Base-by-base conservation (phyloP, 2,888 invertebrate genomes). In the Listrodromus nycthemerus region DNA sequence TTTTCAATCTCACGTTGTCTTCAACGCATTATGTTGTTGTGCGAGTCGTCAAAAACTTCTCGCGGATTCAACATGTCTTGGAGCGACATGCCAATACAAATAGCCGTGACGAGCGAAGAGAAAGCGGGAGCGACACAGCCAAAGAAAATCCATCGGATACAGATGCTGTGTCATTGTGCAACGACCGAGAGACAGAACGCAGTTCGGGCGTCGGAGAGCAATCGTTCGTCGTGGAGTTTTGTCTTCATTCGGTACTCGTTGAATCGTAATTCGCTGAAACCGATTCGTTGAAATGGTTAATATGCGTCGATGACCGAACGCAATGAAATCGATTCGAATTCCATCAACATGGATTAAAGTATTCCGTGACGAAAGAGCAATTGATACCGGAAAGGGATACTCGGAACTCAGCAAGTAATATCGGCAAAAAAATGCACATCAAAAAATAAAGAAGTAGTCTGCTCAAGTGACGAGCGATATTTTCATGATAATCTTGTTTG, bases 151-250 rank as follows among this genome's bases (percentile, higher is more conserved):
- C 50, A 74, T 65, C 74, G 74, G 33, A 74, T 74, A 50, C 50
- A 74, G 74, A 74, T 74, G 74, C 74, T 50, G 74, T 30, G 74
- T 74, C 74, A 63, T 74, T 74, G 74, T 65, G 74, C 74, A 74
- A 74, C 48, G 30, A 48, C 33, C 21, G 13, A 74, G 61, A 45
- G n/a, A 61, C 55, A 61, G 55, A 21, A 19, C 71, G 8, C 16
- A 7, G 27, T 24, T 27, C 24, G 45, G n/a, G 24, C 37, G 33
- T 33, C 33, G 30, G 61, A 33, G 19, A 33, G 30, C 63, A 27
- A 13, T 24, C 13, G 27, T 58, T 27, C 27, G 10, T 27, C 13
- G 24, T 24, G 5, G 13, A 16, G 27, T 58, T 58, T 58, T 58
- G 55, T 6, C 58, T 58, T 10, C 27, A 21, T 8, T 21, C 58